Evolutionary conservation across 2,888 invertebrate genomes (phyloP), one percentile per base, ranked within the genome.

Genomic region (Brenthis daphne): DNA sequence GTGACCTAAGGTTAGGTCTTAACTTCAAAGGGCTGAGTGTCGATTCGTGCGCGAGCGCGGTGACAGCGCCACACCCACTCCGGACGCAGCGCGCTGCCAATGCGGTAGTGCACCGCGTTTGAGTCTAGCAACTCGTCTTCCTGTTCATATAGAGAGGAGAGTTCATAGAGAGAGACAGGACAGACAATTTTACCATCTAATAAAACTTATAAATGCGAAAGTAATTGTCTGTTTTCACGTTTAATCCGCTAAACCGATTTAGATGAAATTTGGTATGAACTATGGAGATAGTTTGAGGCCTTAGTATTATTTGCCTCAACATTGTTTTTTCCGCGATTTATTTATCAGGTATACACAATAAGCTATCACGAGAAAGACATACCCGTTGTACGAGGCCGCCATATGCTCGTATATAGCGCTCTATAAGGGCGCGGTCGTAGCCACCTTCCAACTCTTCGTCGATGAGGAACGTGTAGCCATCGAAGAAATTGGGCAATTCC

Each of bases 11-110:
- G 29, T 29, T 29, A 29, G 29, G 29, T 12, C 16, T 50, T 50
- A 60, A 60, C 37, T 60, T 60, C n/a, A 33, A 11, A 60, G 11
- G 11, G 24, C 0, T 5, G 5, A 2, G 53, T 37, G 5, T 51
- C 24, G 1, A 63, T 0, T 0, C 43, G 56, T 75, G 65, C 13
- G 6, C 71, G 71, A 12, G 69, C 75, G 69, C 92, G 91, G 80
- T 94, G 94, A 77, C 95, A 95, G 67, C 89, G 85, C 89, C 94
- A 94, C 75, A 96, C 85, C 95, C 95, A 96, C 68, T 92, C 92
- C 16, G 94, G 92, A 67, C 65, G 53, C 13, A 61, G 48, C 14
- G 24, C 55, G 47, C 37, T 60, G 14, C 63, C 47, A 11, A 63
- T 43, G 6, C 37, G 20, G 14, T 54, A 63, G 51, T 63, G 51